A percentile compares a stretch with the other conserved stretches of the same genome.
Conservation (phyloP, 1,140 invertebrate genomes). For the Calephelis virginiensis region DNA sequence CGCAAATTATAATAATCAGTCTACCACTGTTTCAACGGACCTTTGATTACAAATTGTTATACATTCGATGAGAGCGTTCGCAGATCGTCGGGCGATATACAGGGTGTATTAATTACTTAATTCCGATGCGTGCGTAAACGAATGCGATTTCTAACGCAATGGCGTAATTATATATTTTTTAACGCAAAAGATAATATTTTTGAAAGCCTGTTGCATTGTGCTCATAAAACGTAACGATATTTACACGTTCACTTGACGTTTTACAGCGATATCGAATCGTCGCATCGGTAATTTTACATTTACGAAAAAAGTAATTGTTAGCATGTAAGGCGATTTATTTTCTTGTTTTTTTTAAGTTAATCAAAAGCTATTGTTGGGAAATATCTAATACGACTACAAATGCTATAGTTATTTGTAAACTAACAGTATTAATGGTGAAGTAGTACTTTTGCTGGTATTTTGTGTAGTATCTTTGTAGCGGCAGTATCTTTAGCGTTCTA, state of each 20-base stretch:
- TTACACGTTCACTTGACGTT: constrained; percentile 52
- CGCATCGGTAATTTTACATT: neutral
- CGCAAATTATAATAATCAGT: constrained; percentile 52
- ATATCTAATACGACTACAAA: no score
- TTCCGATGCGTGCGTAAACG: constrained; percentile 67
- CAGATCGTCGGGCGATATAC: constrained; percentile 68
- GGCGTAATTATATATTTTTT: constrained; percentile 65
- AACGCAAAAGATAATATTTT: constrained; percentile 61
- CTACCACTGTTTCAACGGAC: constrained; percentile 55
- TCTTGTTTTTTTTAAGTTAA: no score
- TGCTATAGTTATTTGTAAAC: no score
- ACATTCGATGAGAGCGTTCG: constrained; percentile 50
- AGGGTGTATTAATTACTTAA: constrained; percentile 69
- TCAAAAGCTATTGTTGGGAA: no score
- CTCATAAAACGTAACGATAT: constrained; percentile 60
- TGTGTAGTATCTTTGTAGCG: no score
- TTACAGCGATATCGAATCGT: constrained; percentile 4
- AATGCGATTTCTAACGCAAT: constrained; percentile 68
- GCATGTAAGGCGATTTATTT: neutral
- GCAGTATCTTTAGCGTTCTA: no score
- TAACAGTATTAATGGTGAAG: no score
- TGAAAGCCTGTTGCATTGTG: constrained; percentile 49
- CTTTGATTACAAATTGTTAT: constrained; percentile 53
- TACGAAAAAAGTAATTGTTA: constrained; percentile 29
- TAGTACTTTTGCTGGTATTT: no score